Base-by-base conservation (phyloP, 2,113 vertebrate genomes). In the Crotalus viridis region DNA sequence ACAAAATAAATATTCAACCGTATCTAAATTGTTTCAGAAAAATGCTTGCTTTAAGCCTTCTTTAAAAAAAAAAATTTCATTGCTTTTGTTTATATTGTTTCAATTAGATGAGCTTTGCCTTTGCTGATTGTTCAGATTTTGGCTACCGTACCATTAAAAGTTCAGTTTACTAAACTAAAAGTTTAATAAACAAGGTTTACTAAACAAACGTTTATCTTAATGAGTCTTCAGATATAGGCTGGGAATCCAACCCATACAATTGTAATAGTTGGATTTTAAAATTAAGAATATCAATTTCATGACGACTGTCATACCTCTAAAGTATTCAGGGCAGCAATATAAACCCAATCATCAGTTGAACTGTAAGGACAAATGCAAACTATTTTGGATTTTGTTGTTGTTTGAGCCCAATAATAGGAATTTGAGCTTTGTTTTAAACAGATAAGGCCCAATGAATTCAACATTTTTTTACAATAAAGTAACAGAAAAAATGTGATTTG, bases 201-300 rank as follows among this genome's bases (percentile, higher is more conserved):
- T 74, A 56, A 88, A 64, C 19, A 9, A 46, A 46, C 39, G 43
- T 85, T 39, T 56, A 19, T 46, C 52, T 54, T 85, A 17, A 43
- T 39, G 15, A 87, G 7, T 51, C 5, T 39, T 69, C 21, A 64
- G n/a, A 19, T 64, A 9, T 10, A 87, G 22, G 43, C 13, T 57
- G 88, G 26, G 88, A 91, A 95, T 92, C 64, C 94, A 91, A 52
- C 56, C 51, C 89, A 90, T 93, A 64, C 92, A 64, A 93, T 86
- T 89, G 24, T 26, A n/a, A 33, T 46, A 59, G 28, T 17, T 39
- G 33, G 13, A 61, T 4, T 88, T 88, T 59, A 46, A 89, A 85
- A 8, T 19, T 19, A 52, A 54, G 21, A 89, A 39, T 21, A 85
- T 43, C 22, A 74, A 52, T 59, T 39, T 51, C 43, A 89, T 51